Base-by-base conservation (phyloP, 2,888 invertebrate genomes). In the Oxystoma pomonae region DNA sequence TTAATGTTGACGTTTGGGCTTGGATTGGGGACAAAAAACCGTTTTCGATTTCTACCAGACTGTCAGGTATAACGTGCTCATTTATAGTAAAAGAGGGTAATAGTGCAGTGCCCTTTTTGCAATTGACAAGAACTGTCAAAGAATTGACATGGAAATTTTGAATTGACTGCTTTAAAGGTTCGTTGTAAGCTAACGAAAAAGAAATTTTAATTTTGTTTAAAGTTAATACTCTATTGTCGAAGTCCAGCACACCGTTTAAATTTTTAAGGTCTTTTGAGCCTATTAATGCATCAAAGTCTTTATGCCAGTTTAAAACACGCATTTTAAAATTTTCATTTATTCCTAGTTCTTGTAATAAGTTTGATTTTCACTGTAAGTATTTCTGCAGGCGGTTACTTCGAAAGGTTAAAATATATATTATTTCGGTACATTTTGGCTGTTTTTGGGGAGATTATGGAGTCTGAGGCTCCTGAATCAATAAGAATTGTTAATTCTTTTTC, bases 341-440 rank as follows among this genome's bases (percentile, higher is more conserved):
- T 12, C 61, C 64, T 16, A 64, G 22, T 58, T 64, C 61, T 61
- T 64, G 18, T 51, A 64, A 56, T 16, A 64, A 61, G 18, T 59
- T 59, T 59, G 22, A 17, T 59, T 20, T 20, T 59, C 59, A 20
- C 51, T 50, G 20, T 49, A 50, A 18, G 18, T 20, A 18, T 59
- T 18, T 51, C 16, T 59, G 18, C 50, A 59, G 20, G 59, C 51
- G 2, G 50, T 59, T 12, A 59, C 50, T 51, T 59, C 51, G 18
- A 17, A 57, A 20, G 19, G 50, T 58, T 51, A 58, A 19, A 50
- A 61, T 50, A 61, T 12, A 57, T 2, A 16, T 61, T 49, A 1
- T 58, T 50, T 18, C 58, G 57, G 20, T 52, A 58, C n/a, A 52
- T 12, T 58, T 61, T n/a, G n/a, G 61, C 64, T 57, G 53, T 21